These are phyloP conservation scores for Neopipo cinnamomea DNA, from an alignment of 2,113 vertebrate genomes.

Conservation along the genomic window DNA sequence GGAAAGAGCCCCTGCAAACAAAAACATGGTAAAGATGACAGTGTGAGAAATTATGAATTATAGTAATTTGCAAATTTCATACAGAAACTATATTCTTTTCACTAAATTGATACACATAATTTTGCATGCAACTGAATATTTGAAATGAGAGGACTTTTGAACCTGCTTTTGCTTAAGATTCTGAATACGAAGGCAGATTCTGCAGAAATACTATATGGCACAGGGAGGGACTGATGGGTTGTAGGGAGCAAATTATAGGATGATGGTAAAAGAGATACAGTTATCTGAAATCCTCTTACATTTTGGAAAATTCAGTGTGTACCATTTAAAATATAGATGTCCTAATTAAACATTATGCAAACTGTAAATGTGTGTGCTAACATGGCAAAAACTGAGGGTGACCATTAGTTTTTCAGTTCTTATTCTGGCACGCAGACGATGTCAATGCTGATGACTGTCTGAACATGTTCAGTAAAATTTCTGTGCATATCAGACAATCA, in stretches of 20 bases:
- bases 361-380: neutral
- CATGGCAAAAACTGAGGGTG: neutral
- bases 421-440: accelerated
- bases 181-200: neutral
- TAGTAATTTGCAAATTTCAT: neutral
- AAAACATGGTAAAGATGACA: neutral
- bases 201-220: neutral
- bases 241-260: neutral
- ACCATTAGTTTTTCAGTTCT: neutral
- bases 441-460: neutral
- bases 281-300: neutral
- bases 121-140: neutral
- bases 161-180: neutral
- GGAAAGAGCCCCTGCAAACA: neutral
- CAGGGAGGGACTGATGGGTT: neutral
- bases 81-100: neutral
- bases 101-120: neutral
- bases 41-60: neutral
- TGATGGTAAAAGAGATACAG: neutral
- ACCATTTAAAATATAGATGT: neutral
- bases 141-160: neutral
- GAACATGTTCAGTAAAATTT: neutral
- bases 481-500: neutral
- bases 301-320: neutral
- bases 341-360: neutral